These are phyloP conservation scores for Australoheros scitulus DNA, from an alignment of 2,113 vertebrate species.

Conservation along the genomic window DNA sequence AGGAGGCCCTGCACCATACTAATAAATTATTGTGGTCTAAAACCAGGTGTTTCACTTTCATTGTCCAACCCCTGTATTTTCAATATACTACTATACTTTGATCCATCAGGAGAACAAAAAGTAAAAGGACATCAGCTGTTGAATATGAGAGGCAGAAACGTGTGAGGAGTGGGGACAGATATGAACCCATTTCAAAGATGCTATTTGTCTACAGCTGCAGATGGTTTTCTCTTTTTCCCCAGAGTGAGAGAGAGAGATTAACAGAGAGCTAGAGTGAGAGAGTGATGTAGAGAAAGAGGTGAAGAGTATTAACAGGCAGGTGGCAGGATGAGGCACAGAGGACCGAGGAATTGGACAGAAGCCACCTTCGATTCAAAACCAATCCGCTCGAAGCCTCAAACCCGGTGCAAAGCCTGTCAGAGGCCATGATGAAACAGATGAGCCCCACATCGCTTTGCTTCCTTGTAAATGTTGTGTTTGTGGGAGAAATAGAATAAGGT, in stretches of 20 bases:
- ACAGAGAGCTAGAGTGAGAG: neutral
- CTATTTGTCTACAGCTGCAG: constrained; percentile 28
- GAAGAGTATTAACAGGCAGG: constrained; percentile 32
- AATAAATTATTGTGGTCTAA: no score
- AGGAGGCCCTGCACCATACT: no score
- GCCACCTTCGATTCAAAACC: constrained; percentile 36
- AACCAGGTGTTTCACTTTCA: no score
- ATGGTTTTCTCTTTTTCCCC: constrained; percentile 21
- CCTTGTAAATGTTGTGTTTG: constrained; percentile 7
- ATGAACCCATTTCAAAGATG: constrained; percentile 28
- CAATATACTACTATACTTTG: neutral
- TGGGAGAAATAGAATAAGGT: neutral
- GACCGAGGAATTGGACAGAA: constrained; percentile 25
- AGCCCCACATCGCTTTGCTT: constrained; percentile 5
- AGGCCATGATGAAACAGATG: constrained; percentile 40
- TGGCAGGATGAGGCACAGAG: constrained; percentile 26
- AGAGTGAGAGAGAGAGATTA: rapidly evolving
- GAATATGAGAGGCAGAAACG: neutral
- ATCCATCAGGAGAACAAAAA: neutral
- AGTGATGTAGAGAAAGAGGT: neutral
- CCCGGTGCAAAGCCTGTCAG: constrained; percentile 8
- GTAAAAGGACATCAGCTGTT: neutral
- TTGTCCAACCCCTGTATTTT: no score
- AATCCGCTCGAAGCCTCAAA: constrained; percentile 29
- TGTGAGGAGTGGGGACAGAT: neutral